phyloP scores from a whole-genome alignment of 2,113 vertebrate genomes.

The Clarias batrachus region DNA sequence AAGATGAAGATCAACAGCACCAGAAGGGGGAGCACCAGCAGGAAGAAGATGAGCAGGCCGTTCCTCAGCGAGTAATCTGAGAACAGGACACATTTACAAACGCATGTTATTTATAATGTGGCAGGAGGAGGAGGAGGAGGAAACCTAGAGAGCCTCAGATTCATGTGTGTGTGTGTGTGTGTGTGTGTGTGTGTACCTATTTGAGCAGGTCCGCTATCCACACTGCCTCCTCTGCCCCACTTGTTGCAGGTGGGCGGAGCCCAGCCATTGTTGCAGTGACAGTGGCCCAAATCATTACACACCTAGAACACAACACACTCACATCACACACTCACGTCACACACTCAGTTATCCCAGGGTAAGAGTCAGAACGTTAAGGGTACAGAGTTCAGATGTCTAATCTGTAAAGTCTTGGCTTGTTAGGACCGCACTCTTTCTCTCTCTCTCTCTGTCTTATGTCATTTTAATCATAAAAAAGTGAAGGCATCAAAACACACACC shows the following conservation, averaged over 20 bases:
- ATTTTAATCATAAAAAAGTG: too few relatives aligned
- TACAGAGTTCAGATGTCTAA: not conserved
- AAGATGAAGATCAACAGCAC: conserved; percentile 62
- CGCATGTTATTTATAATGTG: not conserved
- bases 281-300: conserved; percentile 77
- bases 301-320: conserved; percentile 60
- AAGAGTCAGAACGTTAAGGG: too few relatives aligned
- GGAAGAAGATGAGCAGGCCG: conserved; percentile 84
- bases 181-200: conserved; percentile 66
- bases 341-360: not conserved
- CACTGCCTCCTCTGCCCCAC: conserved; percentile 76
- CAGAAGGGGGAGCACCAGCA: conserved; percentile 77
- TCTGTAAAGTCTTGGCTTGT: not conserved
- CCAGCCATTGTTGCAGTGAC: conserved; percentile 78
- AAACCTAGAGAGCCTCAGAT: not conserved
- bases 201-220: conserved; percentile 78
- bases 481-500: conserved; percentile 65
- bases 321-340: not conserved
- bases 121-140: not conserved
- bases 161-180: not conserved
- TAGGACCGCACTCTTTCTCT: not conserved
- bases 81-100: not conserved
- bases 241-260: conserved; percentile 71
- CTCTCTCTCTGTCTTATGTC: not conserved
- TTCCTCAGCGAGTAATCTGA: conserved; percentile 83